Conservation (phyloP, 1,140 invertebrate genomes). For the Hypothenemus hampei region DNA sequence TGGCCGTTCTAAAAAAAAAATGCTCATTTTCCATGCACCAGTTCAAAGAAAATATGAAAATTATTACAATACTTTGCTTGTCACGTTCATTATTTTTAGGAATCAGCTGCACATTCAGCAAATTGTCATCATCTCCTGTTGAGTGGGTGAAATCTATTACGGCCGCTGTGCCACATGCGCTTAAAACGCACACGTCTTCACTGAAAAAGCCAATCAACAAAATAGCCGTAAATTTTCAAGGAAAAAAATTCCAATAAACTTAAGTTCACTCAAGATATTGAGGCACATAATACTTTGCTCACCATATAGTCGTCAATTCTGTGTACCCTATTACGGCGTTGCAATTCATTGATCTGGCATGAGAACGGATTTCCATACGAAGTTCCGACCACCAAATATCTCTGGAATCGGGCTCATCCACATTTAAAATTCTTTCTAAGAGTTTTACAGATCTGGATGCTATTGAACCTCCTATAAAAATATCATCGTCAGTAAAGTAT, state of each 20-base stretch:
- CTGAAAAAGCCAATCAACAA: slow-evolving; percentile 48
- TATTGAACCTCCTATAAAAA: slow-evolving; percentile 68
- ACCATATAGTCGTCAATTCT: slow-evolving; percentile 88
- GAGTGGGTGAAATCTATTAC: slow-evolving; percentile 62
- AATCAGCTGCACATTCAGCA: slow-evolving; percentile 34
- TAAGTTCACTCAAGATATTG: slow-evolving; percentile 21
- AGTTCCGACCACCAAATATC: slow-evolving; percentile 94
- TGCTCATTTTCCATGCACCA: no score
- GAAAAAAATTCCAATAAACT: slow-evolving; percentile 25
- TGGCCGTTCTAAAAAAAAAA: slow-evolving; percentile 26
- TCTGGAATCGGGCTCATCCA: slow-evolving; percentile 83
- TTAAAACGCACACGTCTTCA: slow-evolving; percentile 92
- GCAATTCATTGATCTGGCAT: slow-evolving; percentile 83
- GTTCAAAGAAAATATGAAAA: not conserved
- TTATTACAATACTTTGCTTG: slow-evolving; percentile 6
- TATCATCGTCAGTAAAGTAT: no score
- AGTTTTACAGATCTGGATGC: slow-evolving; percentile 83
- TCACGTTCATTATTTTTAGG: slow-evolving; percentile 24
- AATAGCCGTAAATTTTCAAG: not conserved
- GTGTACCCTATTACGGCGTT: slow-evolving; percentile 91
- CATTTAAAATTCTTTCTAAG: slow-evolving; percentile 71
- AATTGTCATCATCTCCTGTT: slow-evolving; percentile 39
- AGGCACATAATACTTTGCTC: slow-evolving; percentile 18
- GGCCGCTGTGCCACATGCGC: slow-evolving; percentile 89
- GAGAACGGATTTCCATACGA: slow-evolving; percentile 87